phyloP scores from a whole-genome alignment of 2,113 vertebrate species.

The Cairina moschata region DNA sequence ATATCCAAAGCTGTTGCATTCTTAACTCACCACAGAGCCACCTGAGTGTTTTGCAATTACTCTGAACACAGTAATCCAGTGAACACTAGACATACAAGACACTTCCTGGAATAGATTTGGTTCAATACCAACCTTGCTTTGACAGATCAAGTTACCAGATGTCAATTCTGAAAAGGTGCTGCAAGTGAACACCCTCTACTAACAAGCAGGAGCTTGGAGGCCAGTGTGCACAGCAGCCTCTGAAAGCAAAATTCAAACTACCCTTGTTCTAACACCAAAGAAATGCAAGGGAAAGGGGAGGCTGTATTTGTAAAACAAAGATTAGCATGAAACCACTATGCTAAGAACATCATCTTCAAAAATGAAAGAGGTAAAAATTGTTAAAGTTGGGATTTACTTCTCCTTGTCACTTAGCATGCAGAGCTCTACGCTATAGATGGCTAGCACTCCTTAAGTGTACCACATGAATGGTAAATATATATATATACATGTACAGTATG shows the following conservation, averaged over 20 bases:
- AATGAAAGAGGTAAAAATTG: background rate
- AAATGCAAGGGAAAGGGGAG: constrained; percentile 17
- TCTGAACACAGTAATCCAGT: constrained; percentile 3
- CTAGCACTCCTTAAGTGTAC: background rate
- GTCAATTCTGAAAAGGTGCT: background rate
- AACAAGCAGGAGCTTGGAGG: background rate
- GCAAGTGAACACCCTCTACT: background rate
- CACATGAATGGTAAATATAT: background rate
- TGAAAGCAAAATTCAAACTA: background rate
- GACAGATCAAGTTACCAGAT: constrained; percentile 36
- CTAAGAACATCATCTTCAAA: background rate
- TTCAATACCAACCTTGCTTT: constrained; percentile 26
- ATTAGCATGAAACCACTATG: background rate
- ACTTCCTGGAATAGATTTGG: constrained; percentile 1
- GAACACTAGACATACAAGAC: background rate
- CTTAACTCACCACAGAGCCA: constrained; percentile 23
- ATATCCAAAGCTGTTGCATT: constrained; percentile 36
- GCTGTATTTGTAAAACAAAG: background rate
- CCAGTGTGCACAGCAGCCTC: background rate
- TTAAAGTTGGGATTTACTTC: background rate
- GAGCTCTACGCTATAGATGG: background rate
- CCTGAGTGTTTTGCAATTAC: constrained; percentile 9
- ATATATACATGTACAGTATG: background rate
- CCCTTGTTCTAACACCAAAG: background rate
- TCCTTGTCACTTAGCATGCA: background rate